Conservation (phyloP, 1,140 invertebrate species). For the Phenacoccus solenopsis region DNA sequence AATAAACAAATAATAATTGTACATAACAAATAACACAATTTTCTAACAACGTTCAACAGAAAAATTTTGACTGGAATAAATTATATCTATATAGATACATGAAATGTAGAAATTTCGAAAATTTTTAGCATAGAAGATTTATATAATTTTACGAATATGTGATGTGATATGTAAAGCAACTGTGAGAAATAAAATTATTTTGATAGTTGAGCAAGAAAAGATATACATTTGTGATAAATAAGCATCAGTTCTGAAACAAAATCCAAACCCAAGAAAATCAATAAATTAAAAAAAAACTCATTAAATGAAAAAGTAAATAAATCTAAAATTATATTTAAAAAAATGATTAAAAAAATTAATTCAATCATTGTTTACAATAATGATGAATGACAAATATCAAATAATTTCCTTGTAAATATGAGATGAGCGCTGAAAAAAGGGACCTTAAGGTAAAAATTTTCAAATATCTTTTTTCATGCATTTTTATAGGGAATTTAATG, state of each 20-base stretch:
- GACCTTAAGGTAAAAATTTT: no score
- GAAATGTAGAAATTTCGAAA: background rate
- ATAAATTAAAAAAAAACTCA: background rate
- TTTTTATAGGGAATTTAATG: no score
- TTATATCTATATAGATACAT: background rate
- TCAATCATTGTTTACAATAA: no score
- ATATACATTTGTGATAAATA: background rate
- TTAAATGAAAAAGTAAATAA: background rate
- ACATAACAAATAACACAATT: slow-evolving; percentile 16
- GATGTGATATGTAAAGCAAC: slow-evolving; percentile 13
- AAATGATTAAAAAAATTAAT: no score
- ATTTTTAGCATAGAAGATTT: background rate
- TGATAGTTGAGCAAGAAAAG: slow-evolving; percentile 11
- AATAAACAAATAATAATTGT: background rate
- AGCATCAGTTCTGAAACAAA: slow-evolving; percentile 9
- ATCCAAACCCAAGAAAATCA: no score
- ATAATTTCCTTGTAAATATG: no score
- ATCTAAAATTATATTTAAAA: background rate
- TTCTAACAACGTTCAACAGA: background rate
- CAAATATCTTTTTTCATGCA: no score
- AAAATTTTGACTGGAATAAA: background rate
- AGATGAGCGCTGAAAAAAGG: no score
- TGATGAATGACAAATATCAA: no score
- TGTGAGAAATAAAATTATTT: background rate
- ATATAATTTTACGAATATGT: background rate